A percentile compares a stretch with the other conserved stretches of the same genome.
phyloP scores from a whole-genome alignment of 2,888 invertebrate genomes.

The Temnothorax rugatulus region DNA sequence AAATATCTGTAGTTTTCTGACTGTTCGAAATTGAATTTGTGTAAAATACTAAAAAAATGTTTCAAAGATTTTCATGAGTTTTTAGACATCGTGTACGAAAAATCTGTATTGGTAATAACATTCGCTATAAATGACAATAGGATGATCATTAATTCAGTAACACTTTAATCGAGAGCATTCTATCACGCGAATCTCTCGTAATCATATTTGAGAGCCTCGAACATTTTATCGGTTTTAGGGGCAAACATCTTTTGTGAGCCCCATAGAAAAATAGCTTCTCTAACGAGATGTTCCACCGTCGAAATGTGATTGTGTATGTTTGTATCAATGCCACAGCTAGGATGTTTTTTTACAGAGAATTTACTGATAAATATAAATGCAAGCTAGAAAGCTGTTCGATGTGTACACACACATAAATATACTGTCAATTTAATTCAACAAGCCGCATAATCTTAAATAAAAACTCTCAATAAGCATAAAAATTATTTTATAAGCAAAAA shows the following conservation, averaged over 20 bases:
- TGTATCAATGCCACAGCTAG: neutral
- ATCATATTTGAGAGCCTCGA: constrained; percentile 11
- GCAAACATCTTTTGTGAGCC: constrained; percentile 5
- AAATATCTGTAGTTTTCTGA: neutral
- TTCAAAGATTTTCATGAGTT: neutral
- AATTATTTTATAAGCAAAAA: neutral
- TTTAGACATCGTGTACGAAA: neutral
- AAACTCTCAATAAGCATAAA: neutral
- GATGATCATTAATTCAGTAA: neutral
- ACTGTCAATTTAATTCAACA: constrained; percentile 10
- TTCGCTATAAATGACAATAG: neutral
- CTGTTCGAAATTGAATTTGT: neutral
- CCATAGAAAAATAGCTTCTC: constrained; percentile 10
- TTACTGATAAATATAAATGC: neutral
- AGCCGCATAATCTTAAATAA: neutral
- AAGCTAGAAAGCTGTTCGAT: neutral
- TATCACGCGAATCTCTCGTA: neutral
- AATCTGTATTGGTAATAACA: neutral
- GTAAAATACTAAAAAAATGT: neutral
- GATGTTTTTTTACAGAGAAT: neutral
- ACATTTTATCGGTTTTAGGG: constrained; percentile 17
- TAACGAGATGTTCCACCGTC: neutral
- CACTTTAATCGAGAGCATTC: neutral
- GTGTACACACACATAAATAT: too few relatives aligned
- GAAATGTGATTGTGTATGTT: neutral